These are phyloP conservation scores for Parapsyche elsis DNA, from an alignment of 1,140 invertebrate species.

Conservation along the genomic window DNA sequence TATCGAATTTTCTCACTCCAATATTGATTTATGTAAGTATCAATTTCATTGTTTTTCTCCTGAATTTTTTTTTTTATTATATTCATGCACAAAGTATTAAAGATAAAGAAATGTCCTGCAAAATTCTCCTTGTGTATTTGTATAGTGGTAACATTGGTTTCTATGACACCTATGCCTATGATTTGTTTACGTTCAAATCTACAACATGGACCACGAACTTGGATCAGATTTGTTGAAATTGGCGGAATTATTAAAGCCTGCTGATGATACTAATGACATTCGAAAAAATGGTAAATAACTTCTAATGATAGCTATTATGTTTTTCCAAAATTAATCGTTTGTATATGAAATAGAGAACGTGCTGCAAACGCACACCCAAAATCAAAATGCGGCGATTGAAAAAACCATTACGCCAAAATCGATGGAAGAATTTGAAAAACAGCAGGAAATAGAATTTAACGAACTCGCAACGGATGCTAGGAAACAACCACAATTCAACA, in stretches of 20 bases:
- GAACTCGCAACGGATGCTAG: constrained; percentile 70
- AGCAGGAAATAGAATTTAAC: constrained; percentile 65
- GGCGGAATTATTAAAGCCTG: constrained; percentile 48
- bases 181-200: neutral
- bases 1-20: too few species aligned
- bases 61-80: too few species aligned
- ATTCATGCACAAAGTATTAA: too few species aligned
- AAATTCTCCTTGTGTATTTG: too few species aligned
- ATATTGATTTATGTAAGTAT: too few species aligned
- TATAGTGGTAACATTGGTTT: neutral
- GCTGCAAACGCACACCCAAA: neutral
- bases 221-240: constrained; percentile 47
- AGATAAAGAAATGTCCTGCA: too few species aligned
- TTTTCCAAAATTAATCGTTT: neutral
- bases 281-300: constrained; percentile 13
- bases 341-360: neutral
- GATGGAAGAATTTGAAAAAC: constrained; percentile 69
- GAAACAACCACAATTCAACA: constrained; percentile 80
- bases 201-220: constrained; percentile 44
- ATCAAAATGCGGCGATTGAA: neutral
- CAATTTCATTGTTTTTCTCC: too few species aligned
- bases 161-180: neutral
- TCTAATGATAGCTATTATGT: neutral
- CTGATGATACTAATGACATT: constrained; percentile 13
- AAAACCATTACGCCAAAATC: constrained; percentile 58